Percentiles rank a stretch among this genome's conserved stretches.
phyloP scores from a whole-genome alignment of 2,797 vertebrate genomes.

The Champsocephalus esox region DNA sequence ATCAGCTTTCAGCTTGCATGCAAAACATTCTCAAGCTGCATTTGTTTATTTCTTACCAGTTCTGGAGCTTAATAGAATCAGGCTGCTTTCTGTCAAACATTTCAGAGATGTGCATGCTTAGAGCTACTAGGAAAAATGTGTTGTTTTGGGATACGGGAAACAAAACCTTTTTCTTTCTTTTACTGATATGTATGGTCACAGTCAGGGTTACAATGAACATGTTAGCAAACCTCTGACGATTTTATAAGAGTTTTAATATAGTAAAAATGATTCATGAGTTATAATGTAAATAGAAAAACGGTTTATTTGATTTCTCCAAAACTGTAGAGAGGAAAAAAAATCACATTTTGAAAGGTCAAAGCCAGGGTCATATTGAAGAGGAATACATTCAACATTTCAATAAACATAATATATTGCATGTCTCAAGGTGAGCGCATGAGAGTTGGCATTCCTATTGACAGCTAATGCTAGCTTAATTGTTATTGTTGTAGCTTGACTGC shows the following conservation, averaged over 20 bases:
- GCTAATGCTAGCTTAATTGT: background rate
- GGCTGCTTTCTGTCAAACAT: slow-evolving; percentile 3
- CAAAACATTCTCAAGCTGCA: slow-evolving; percentile 21
- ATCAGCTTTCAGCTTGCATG: slow-evolving; percentile 27
- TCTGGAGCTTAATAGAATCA: slow-evolving; percentile 7
- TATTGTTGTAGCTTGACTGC: background rate
- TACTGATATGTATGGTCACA: too few species aligned
- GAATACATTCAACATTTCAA: background rate
- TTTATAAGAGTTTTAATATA: too few species aligned
- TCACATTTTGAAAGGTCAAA: background rate
- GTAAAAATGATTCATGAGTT: too few species aligned
- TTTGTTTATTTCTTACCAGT: slow-evolving; percentile 18
- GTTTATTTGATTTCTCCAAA: too few species aligned
- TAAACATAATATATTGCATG: background rate
- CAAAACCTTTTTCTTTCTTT: background rate
- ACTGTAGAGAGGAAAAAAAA: too few species aligned
- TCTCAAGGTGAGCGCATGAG: background rate
- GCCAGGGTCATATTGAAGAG: background rate
- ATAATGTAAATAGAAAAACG: too few species aligned
- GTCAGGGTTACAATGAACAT: too few species aligned
- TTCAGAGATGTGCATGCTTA: slow-evolving; percentile 15
- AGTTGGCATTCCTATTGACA: background rate
- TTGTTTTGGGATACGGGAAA: background rate
- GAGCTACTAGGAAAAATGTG: background rate
- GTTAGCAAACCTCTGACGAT: too few species aligned